A percentile compares a stretch with the other conserved stretches of the same genome.
phyloP scores from a whole-genome alignment of 2,888 invertebrate species.

The Morpho achilles region DNA sequence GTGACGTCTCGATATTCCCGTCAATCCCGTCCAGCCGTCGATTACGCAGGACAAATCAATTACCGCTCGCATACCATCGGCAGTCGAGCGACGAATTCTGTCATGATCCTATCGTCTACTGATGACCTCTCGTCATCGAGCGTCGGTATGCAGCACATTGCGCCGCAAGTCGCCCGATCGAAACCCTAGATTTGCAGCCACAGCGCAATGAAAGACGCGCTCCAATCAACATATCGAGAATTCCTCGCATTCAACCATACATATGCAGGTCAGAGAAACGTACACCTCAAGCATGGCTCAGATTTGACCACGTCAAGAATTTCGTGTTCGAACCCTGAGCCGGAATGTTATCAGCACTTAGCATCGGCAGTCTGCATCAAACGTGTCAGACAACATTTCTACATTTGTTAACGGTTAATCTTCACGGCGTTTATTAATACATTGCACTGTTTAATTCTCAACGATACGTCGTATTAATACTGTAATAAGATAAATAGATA shows the following conservation, averaged over 20 bases:
- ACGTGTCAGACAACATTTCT: constrained; percentile 57
- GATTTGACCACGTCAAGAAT: constrained; percentile 65
- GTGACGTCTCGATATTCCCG: constrained; percentile 63
- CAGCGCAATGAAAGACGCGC: constrained; percentile 62
- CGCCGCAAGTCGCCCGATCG: constrained; percentile 41
- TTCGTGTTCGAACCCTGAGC: constrained; percentile 66
- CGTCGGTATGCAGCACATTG: constrained; percentile 58
- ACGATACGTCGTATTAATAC: constrained; percentile 31
- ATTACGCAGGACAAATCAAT: constrained; percentile 78
- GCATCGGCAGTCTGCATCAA: constrained; percentile 62
- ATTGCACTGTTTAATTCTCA: constrained; percentile 23
- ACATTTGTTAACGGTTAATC: constrained; percentile 61
- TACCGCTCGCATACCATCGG: constrained; percentile 70
- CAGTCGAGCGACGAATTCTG: constrained; percentile 71
- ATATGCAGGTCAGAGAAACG: constrained; percentile 38
- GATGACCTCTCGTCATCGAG: constrained; percentile 55
- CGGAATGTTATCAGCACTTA: constrained; percentile 73
- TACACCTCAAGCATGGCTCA: constrained; percentile 56
- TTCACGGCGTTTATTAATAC: constrained; percentile 25
- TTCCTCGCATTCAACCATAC: constrained; percentile 63
- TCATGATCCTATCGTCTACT: constrained; percentile 68
- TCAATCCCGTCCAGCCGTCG: constrained; percentile 63
- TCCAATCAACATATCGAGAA: constrained; percentile 64
- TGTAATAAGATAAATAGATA: constrained; percentile 63
- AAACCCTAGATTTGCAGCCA: constrained; percentile 54